Evolutionary conservation across 1,140 invertebrate species (phyloP).

Genomic region (Drosophila tani): DNA sequence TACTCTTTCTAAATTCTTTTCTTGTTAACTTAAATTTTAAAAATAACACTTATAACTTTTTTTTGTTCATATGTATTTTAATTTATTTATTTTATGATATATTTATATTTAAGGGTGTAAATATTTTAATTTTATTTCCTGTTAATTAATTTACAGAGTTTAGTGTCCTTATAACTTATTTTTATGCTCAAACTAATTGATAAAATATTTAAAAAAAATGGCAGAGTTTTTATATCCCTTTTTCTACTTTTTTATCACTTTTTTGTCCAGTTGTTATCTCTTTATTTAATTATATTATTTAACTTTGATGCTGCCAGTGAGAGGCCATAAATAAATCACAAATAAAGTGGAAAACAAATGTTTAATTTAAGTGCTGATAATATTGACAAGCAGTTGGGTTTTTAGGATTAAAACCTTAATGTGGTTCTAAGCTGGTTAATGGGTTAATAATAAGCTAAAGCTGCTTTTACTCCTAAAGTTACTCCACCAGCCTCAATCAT

Average conservation of each 20-base stretch:
- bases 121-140: neutral
- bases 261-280: neutral
- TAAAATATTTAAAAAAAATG: neutral
- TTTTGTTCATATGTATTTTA: no score
- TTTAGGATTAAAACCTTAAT: neutral
- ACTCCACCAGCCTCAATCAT: conserved; percentile 11
- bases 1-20: no score
- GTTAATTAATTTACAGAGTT: neutral
- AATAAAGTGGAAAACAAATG: conserved; percentile 15
- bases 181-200: neutral
- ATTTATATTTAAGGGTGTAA: neutral
- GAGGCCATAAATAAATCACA: conserved; percentile 1
- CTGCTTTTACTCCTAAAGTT: neutral
- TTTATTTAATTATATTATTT: conserved; percentile 26
- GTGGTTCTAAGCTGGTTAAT: neutral
- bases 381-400: neutral
- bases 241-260: conserved; percentile 7
- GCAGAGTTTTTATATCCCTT: no score
- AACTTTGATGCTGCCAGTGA: neutral
- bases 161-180: neutral
- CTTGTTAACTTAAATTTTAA: neutral
- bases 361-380: neutral
- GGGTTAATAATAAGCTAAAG: neutral
- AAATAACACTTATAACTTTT: no score
- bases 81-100: neutral